Evolutionary conservation across 1,140 invertebrate genomes (phyloP).

Genomic region (Camponotus vicinus): DNA sequence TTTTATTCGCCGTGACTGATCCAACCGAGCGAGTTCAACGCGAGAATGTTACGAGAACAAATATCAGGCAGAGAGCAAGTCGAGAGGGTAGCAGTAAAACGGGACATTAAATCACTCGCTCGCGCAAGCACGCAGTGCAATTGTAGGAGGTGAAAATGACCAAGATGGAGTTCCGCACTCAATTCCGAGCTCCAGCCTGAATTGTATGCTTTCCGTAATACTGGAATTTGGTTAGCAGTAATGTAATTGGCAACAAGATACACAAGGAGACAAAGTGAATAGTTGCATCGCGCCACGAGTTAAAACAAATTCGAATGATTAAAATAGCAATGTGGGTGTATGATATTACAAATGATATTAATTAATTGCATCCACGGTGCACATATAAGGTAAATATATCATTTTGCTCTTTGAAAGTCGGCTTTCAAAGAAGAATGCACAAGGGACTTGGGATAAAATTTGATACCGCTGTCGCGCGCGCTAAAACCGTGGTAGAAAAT

Average conservation of each 20-base stretch:
- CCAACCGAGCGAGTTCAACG: not conserved
- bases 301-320: not conserved
- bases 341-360: conserved; percentile 16
- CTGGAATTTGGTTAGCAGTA: conserved; percentile 42
- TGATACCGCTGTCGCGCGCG: not conserved
- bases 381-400: not conserved
- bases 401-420: not conserved
- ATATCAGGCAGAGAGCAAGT: not conserved
- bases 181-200: conserved; percentile 6
- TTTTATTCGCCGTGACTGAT: not conserved
- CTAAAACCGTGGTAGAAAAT: not conserved
- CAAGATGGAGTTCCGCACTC: conserved; percentile 46
- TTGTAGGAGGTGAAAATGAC: conserved; percentile 34
- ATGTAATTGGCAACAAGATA: conserved; percentile 25
- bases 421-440: not conserved
- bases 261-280: too few relatives aligned
- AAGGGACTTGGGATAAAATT: not conserved
- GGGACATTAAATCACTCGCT: conserved; percentile 26
- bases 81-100: not conserved
- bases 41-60: conserved; percentile 36
- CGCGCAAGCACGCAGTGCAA: conserved; percentile 12
- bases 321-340: not conserved
- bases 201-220: not conserved
- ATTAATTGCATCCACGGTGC: not conserved
- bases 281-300: not conserved